Base-by-base conservation (phyloP, 2,888 invertebrate genomes). In the Drosophila multiciliata region DNA sequence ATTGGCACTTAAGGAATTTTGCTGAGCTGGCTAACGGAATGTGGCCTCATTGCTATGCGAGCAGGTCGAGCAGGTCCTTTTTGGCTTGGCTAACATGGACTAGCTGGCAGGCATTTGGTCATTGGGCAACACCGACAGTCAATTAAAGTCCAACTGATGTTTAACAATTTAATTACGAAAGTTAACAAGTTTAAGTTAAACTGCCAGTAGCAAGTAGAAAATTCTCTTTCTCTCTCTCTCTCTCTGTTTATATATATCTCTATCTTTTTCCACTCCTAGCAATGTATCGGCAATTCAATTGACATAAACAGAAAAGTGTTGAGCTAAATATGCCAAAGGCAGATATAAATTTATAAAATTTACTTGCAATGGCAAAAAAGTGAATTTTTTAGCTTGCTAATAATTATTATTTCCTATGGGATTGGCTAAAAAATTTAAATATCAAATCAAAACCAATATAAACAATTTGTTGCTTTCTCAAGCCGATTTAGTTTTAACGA, bases 121-220 rank as follows among this genome's bases (percentile, higher is more conserved):
- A 62, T 58, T 57, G 65, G 42, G 76, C 66, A 65, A 61, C 63
- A 73, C 67, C 76, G 73, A 69, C 68, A 87, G 86, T 84, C 91
- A 90, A 89, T 90, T 91, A 87, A 91, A 90, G 83, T 82, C 80
- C 78, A 89, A 89, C 84, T 86, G 80, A 77, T 82, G 86, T 84
- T 90, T 78, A 84, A 90, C 83, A 81, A 89, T 91, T 91, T 89
- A 91, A 91, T 91, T 91, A 91, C 80, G 62, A 79, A 80, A 83
- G 82, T 82, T 86, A 87, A 87, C 83, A 83, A 85, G 88, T 75
- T 83, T 83, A 87, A 80, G 68, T 80, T 69, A 66, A 81, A 76
- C 83, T 82, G 68, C 62, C 67, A 71, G 62, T 49, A 62, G 60
- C 64, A 53, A 45, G 29, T 1, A 17, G 8, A 42, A n/a, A 63